These are phyloP conservation scores for Maconellicoccus hirsutus DNA, from an alignment of 1,140 invertebrate genomes.

Conservation along the genomic window DNA sequence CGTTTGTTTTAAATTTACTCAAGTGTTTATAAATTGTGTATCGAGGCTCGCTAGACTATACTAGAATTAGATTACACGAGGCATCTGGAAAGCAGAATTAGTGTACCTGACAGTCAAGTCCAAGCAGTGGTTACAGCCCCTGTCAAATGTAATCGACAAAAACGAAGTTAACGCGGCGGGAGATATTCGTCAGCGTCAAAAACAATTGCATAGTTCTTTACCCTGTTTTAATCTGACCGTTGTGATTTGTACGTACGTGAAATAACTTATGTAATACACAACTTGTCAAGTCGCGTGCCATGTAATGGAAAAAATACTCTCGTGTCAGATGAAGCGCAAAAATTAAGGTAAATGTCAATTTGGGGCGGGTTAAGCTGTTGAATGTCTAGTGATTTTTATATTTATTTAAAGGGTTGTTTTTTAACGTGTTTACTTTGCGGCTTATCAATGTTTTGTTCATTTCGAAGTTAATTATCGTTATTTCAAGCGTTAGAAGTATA, in stretches of 20 bases:
- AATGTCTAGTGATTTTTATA: background rate
- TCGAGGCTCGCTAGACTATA: background rate
- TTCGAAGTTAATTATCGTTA: too few species aligned
- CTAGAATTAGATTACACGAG: background rate
- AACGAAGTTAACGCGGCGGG: conserved; percentile 15
- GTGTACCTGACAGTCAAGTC: conserved; percentile 17
- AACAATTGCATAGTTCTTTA: conserved; percentile 1
- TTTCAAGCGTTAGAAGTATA: too few species aligned
- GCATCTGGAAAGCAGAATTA: background rate
- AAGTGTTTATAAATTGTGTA: background rate
- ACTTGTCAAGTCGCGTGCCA: background rate
- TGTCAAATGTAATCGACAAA: conserved; percentile 22
- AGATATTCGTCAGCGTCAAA: conserved; percentile 21
- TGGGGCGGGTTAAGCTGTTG: background rate
- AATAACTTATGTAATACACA: background rate
- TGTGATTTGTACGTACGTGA: background rate
- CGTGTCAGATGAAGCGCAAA: background rate
- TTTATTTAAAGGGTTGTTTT: too few species aligned
- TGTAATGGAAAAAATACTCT: background rate
- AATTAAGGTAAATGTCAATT: background rate
- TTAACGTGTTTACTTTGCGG: too few species aligned
- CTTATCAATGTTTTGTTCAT: too few species aligned
- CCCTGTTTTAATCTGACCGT: conserved; percentile 17
- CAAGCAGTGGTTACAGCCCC: conserved; percentile 6
- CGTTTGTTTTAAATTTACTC: background rate